Base-by-base conservation (phyloP, 2,797 vertebrate species). In the Petrocephalus schoutedeni region DNA sequence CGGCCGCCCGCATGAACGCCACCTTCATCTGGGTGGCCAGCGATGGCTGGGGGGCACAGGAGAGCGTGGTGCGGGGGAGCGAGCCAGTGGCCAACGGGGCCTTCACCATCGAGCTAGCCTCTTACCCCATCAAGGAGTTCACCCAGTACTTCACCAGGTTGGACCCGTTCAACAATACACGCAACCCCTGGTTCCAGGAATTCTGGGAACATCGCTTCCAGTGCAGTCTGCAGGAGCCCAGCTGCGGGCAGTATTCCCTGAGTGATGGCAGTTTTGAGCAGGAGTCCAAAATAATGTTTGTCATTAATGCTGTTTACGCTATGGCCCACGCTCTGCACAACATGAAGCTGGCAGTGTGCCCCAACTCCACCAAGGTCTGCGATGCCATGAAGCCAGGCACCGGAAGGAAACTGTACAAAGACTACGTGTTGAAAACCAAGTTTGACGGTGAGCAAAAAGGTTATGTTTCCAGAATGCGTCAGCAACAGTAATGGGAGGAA, bases 211-310 rank as follows among this genome's bases (percentile, higher is more conserved):
- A 99, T 90, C 97, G 97, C 91, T 99, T 99, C 89, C 95, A 92
- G 86, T 99, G 98, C 91, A 97, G 94, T 91, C 96, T 99, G 87
- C 96, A 96, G 2, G 95, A 94, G 0, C 95, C 95, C 41, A 96
- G 95, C 89, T 99, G 98, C 0, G 97, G 96, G 4, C 92, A 93
- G 57, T 95, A 98, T 88, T 97, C 98, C 0, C 95, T 99, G 80
- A 94, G 92, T 19, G 95, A 97, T 0, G 94, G 93, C 88, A 97
- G 95, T 2, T 99, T 99, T 87, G 97, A 98, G 90, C 98, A 97
- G 0, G 98, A 99, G 91, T 98, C 98, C 74, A 99, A 99, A 95
- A 98, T 99, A 92, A 99, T 98, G 87, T 99, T 99, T 0, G 97
- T 99, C 58, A 95, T 99, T 86, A 99, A 99, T 0, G 98, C 98